Conservation (phyloP, 64 coral and sea anemone species). For the Stichodactyla helianthus region DNA sequence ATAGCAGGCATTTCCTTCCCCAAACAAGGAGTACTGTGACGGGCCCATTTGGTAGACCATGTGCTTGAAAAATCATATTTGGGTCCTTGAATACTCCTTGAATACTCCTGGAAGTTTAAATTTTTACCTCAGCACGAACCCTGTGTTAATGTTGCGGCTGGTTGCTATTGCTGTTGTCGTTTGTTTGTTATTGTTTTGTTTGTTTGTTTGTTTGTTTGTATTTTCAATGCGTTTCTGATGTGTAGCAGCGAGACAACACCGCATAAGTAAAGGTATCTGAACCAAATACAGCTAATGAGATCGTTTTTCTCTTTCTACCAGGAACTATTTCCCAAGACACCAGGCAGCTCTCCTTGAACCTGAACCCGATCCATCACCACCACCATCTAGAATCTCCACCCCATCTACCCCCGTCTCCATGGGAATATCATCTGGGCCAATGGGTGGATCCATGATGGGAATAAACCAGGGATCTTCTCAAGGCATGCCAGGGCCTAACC, state of each 20-base stretch:
- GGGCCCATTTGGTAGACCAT: too few species aligned
- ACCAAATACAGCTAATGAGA: not conserved
- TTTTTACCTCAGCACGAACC: too few species aligned
- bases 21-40: too few species aligned
- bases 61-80: too few species aligned
- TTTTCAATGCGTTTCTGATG: not conserved
- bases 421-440: constrained; percentile 9
- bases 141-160: too few species aligned
- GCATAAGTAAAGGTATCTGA: not conserved
- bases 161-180: too few species aligned
- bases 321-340: constrained; percentile 88
- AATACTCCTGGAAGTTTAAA: too few species aligned
- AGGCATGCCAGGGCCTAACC: constrained; percentile 26
- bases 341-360: constrained; percentile 65
- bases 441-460: constrained; percentile 48
- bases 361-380: constrained; percentile 13
- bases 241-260: too few species aligned
- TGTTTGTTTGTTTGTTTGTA: not conserved
- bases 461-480: constrained; percentile 18
- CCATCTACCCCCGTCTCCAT: not conserved
- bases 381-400: constrained; percentile 21
- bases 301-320: constrained; percentile 2
- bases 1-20: too few species aligned
- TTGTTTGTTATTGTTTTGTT: too few species aligned
- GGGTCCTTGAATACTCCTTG: too few species aligned